Evolutionary conservation across 2,888 invertebrate species (phyloP), one percentile per base, ranked within the genome.

Genomic region (Ligdia adustata): DNA sequence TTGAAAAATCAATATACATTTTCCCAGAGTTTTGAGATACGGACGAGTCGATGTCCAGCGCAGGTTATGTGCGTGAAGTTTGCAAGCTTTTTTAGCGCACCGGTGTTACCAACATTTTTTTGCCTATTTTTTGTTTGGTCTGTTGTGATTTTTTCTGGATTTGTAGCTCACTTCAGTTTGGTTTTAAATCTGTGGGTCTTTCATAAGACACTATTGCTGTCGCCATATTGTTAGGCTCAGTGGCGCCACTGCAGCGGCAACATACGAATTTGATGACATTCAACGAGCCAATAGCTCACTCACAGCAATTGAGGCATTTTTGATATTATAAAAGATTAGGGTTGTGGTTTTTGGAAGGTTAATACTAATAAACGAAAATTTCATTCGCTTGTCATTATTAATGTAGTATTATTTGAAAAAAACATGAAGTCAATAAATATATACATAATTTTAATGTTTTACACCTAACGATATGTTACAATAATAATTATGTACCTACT

Each of bases 1-100:
- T 89, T 90, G 90, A 91, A 91, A 91, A 91, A 91, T 91, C 91
- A 90, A 91, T 91, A 91, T 87, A 90, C 91, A 91, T 91, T 90
- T 91, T 90, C 89, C 85, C 86, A 83, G 86, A 86, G 87, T 89
- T 82, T 81, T 75, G 86, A 82, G 76, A 82, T 84, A 87, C 83
- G 85, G 85, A 87, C 90, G 91, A 90, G 90, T 91, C 90, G 91
- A 90, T 90, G 91, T 90, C 91, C 91, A 91, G 91, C 91, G 91
- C 91, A 90, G 90, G 88, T 90, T 89, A 89, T 82, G 83, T 88
- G 89, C 90, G 87, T 90, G 90, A 90, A 91, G 90, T 91, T 91
- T 90, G 90, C 91, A 89, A 90, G 90, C 90, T 90, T 91, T 91
- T 91, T 91, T 91, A 90, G 90, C 90, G 88, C 90, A 87, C 83